Evolutionary conservation across 2,113 vertebrate species (phyloP).

Genomic region (Mellivora capensis): DNA sequence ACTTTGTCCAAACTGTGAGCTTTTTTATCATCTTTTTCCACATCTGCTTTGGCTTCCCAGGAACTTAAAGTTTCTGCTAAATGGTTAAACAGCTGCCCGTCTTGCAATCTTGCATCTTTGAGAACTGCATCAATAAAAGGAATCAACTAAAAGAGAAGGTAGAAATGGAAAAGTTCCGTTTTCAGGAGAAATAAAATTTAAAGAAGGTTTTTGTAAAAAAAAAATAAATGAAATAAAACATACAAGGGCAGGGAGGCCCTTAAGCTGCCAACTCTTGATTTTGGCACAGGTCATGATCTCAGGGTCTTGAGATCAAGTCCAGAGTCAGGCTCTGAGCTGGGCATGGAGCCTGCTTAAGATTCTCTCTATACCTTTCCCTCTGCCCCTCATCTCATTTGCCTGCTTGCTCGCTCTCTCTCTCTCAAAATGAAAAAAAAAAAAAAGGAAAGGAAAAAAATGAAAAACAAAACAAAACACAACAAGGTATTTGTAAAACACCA

Average conservation of each 20-base stretch:
- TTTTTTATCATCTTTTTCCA: conserved; percentile 47
- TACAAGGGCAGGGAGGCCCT: not conserved
- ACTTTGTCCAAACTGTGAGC: conserved; percentile 83
- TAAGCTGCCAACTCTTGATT: not conserved
- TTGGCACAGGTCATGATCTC: not conserved
- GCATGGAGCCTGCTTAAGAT: not conserved
- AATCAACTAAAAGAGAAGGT: conserved; percentile 85
- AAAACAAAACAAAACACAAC: not conserved
- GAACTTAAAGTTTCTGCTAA: conserved; percentile 88
- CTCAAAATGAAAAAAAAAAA: not conserved
- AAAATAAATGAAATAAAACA: not conserved
- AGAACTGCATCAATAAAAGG: conserved; percentile 87
- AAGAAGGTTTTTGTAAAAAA: not conserved
- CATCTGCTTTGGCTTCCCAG: conserved; percentile 90
- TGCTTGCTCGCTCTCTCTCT: not conserved
- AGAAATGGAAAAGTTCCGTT: not conserved
- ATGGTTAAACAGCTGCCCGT: conserved; percentile 87
- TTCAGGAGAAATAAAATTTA: not conserved
- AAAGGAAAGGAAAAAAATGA: too few relatives aligned
- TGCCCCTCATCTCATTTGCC: not conserved
- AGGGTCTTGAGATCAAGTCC: not conserved
- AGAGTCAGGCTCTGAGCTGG: not conserved
- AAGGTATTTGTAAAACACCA: not conserved
- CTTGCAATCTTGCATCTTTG: conserved; percentile 86
- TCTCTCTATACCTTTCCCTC: not conserved